Conservation (phyloP, 2,113 vertebrate genomes). For the Seriola quinqueradiata region DNA sequence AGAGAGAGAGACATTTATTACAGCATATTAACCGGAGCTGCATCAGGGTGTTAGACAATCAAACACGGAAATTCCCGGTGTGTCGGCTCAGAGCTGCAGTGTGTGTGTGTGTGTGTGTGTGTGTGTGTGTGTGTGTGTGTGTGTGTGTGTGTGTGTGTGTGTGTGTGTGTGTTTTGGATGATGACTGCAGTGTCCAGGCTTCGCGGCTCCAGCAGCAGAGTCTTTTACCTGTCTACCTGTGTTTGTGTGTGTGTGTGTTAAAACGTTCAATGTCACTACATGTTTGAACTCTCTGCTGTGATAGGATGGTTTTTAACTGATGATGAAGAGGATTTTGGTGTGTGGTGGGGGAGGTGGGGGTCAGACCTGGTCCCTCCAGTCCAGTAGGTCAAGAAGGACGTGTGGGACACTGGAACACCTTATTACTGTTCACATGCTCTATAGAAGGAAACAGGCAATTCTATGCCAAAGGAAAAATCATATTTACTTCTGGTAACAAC, state of each 20-base stretch:
- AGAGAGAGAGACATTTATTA: not conserved
- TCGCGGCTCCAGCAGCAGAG: not conserved
- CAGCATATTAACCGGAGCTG: not conserved
- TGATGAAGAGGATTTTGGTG: constrained; percentile 77
- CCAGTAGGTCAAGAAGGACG: too few species aligned
- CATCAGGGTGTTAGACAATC: not conserved
- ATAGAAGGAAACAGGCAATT: too few species aligned
- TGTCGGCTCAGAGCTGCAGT: not conserved
- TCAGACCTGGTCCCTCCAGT: too few species aligned
- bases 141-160: too few species aligned
- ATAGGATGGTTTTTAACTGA: constrained; percentile 40
- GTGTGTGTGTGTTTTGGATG: not conserved
- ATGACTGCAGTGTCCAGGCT: constrained; percentile 1
- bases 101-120: too few species aligned
- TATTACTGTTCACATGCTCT: too few species aligned
- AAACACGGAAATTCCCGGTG: not conserved
- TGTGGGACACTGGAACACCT: too few species aligned
- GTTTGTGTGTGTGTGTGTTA: not conserved
- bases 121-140: too few species aligned
- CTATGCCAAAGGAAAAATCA: too few species aligned
- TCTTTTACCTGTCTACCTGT: not conserved
- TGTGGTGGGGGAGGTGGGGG: too few species aligned
- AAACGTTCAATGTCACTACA: not conserved
- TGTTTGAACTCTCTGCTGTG: constrained; percentile 9
- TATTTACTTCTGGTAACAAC: too few species aligned